Evolutionary conservation across 1,140 invertebrate species (phyloP).

Genomic region (Musca vetustissima): DNA sequence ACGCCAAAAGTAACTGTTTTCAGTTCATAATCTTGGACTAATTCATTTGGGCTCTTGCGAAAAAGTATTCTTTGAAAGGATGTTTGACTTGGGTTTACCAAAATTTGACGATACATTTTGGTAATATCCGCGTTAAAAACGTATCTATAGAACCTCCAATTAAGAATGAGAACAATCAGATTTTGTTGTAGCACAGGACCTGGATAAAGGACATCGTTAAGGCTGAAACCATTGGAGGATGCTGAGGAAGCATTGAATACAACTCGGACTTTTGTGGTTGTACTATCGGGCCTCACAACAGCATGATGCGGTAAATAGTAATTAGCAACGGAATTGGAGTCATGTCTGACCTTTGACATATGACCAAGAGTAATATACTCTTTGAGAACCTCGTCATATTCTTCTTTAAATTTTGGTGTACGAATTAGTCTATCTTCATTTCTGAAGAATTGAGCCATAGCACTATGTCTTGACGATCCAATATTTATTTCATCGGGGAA

Average conservation of each 20-base stretch:
- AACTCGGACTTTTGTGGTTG: no score
- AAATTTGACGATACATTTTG: no score
- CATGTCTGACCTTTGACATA: neutral
- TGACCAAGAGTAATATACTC: neutral
- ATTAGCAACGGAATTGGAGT: neutral
- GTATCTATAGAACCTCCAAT: no score
- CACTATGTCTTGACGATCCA: neutral
- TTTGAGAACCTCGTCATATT: neutral
- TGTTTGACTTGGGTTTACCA: no score
- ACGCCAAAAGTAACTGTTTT: no score
- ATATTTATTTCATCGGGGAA: neutral
- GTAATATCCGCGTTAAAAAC: no score
- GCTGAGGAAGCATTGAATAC: neutral
- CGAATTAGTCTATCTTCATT: neutral
- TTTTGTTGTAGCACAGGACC: no score
- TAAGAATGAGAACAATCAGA: no score
- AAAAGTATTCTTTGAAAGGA: neutral
- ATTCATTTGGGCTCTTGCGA: neutral
- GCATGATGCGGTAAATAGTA: constrained; percentile 30
- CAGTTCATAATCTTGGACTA: neutral
- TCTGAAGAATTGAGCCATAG: neutral
- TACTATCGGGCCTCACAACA: no score
- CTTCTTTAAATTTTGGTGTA: neutral
- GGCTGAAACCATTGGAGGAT: neutral
- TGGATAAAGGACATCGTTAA: no score